A percentile compares a stretch with the other conserved stretches of the same genome.
phyloP scores from a whole-genome alignment of 2,888 invertebrate species.

The Stenolophus ochropezus region DNA sequence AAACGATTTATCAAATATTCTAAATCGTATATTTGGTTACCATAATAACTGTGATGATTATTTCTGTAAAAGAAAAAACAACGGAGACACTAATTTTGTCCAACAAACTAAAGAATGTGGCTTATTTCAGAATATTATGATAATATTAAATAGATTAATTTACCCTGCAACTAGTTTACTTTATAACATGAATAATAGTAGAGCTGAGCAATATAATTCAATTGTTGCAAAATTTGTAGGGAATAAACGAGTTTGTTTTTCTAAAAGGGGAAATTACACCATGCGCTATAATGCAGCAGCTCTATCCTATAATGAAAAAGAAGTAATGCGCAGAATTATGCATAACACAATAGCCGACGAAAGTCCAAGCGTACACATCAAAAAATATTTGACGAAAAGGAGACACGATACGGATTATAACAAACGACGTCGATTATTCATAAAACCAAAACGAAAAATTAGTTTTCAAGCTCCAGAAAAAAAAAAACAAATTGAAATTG shows the following conservation, averaged over 20 bases:
- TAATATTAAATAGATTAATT: not conserved
- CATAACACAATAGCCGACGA: not conserved
- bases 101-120: not conserved
- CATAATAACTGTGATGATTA: not conserved
- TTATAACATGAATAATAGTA: not conserved
- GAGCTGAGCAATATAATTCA: not conserved
- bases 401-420: not conserved
- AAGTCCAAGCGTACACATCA: not conserved
- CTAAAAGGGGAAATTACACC: not conserved
- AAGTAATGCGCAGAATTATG: not conserved
- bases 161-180: not conserved
- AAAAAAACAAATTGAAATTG: not conserved
- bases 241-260: not conserved
- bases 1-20: not conserved
- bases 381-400: not conserved
- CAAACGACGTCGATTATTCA: not conserved
- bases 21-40: not conserved
- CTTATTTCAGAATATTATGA: not conserved
- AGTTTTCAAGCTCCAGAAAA: not conserved
- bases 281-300: slow-evolving; percentile 1
- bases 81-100: not conserved
- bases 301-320: not conserved
- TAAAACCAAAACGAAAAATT: not conserved
- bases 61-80: not conserved
- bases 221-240: not conserved